phyloP scores from a whole-genome alignment of 2,113 vertebrate species.

The Callocephalon fimbriatum region DNA sequence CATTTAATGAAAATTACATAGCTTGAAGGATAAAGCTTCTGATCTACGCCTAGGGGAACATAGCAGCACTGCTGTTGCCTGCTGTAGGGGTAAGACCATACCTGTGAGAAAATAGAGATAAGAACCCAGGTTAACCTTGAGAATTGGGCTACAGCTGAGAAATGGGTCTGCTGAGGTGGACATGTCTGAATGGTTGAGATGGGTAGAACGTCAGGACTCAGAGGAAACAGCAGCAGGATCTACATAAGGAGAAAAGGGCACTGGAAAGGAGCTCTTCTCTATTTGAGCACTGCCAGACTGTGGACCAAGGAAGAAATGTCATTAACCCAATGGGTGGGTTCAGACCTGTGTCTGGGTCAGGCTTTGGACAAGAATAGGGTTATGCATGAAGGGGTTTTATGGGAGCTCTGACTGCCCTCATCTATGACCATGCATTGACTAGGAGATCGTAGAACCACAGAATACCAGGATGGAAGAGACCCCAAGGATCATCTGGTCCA shows the following conservation, averaged over 20 bases:
- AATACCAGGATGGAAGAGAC: neutral
- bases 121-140: neutral
- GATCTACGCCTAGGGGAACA: neutral
- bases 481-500: neutral
- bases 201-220: neutral
- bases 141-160: neutral
- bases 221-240: neutral
- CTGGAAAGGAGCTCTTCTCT: neutral
- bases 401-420: neutral
- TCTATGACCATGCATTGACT: neutral
- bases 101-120: neutral
- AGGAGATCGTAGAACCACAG: neutral
- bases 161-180: neutral
- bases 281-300: neutral
- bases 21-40: neutral
- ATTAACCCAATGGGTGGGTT: neutral
- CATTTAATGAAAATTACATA: neutral
- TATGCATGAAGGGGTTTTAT: neutral
- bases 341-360: neutral
- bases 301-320: neutral
- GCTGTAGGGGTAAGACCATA: neutral
- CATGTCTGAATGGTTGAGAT: neutral
- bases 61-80: neutral
- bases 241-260: neutral
- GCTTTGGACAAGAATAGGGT: neutral